phyloP scores from a whole-genome alignment of 1,140 invertebrate species.

The Apocrypta bakeri region DNA sequence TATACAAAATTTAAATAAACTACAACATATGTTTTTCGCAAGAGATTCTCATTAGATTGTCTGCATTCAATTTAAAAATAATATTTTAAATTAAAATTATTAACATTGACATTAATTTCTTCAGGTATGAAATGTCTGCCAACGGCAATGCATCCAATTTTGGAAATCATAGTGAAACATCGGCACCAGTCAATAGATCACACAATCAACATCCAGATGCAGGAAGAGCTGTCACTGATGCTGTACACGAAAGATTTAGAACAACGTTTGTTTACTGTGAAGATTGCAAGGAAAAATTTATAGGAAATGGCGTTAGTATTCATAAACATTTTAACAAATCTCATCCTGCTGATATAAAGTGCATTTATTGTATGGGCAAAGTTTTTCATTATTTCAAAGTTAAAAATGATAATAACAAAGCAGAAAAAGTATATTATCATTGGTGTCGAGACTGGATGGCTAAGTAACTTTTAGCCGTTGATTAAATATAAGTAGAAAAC shows the following conservation, averaged over 20 bases:
- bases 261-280: slow-evolving; percentile 60
- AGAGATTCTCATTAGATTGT: not conserved
- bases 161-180: slow-evolving; percentile 7
- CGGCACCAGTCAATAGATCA: not conserved
- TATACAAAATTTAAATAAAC: not conserved
- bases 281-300: slow-evolving; percentile 59
- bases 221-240: slow-evolving; percentile 64
- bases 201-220: slow-evolving; percentile 6
- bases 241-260: slow-evolving; percentile 66
- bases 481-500: not conserved
- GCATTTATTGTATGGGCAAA: slow-evolving; percentile 66
- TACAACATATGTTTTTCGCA: not conserved
- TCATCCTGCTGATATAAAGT: slow-evolving; percentile 59
- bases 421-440: slow-evolving; percentile 60
- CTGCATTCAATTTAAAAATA: not conserved
- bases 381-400: slow-evolving; percentile 64
- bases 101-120: slow-evolving; percentile 16
- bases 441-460: slow-evolving; percentile 58
- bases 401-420: slow-evolving; percentile 40
- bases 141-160: slow-evolving; percentile 30
- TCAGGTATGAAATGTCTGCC: slow-evolving; percentile 54
- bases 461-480: not conserved
- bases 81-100: not conserved
- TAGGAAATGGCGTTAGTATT: slow-evolving; percentile 58
- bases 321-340: slow-evolving; percentile 64